Base-by-base conservation (phyloP, 2,888 invertebrate genomes). In the Oxystoma pomonae region DNA sequence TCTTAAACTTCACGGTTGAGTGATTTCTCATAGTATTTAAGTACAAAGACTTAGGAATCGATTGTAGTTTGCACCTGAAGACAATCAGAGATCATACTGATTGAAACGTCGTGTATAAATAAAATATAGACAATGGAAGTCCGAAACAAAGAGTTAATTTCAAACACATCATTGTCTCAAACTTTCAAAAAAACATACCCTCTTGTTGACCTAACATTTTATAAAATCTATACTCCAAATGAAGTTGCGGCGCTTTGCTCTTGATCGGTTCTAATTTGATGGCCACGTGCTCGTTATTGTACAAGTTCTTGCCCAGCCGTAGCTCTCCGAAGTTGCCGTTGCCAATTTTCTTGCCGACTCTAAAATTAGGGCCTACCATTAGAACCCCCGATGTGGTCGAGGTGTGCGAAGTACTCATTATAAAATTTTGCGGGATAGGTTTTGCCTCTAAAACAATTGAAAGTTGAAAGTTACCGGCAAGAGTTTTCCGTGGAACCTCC, bases 231-330 rank as follows among this genome's bases (percentile, higher is more conserved):
- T 98, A 99, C 86, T 99, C 99, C 86, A 99, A 88, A 84, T 99
- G 98, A 80, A 99, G 87, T 86, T 99, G 99, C 69, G 99, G 98
- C 78, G 98, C 98, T 88, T 98, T 96, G 76, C 98, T 96, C 85
- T 98, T 99, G 92, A 99, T 96, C 75, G 97, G 96, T 88, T 99
- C 99, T 92, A 99, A 90, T 87, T 99, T 99, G 83, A 99, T 98
- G 82, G 99, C 99, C 82, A 99, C 98, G 86, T 99, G 98, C 86
- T 99, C 98, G 88, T 97, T 98, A 87, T 97, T 99, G 88, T 98
- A 98, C 79, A 99, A 88, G 85, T 99, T 99, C 87, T 98, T 99
- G 91, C 97, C 98, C 82, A 99, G 89, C 81, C 99, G 88, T 74
- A 99, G 88, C 86, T 99, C 99, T 72, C 99, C 99, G 81, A 99